Evolutionary conservation across 2,797 vertebrate species (phyloP).

Genomic region (Nyctalus aviator): DNA sequence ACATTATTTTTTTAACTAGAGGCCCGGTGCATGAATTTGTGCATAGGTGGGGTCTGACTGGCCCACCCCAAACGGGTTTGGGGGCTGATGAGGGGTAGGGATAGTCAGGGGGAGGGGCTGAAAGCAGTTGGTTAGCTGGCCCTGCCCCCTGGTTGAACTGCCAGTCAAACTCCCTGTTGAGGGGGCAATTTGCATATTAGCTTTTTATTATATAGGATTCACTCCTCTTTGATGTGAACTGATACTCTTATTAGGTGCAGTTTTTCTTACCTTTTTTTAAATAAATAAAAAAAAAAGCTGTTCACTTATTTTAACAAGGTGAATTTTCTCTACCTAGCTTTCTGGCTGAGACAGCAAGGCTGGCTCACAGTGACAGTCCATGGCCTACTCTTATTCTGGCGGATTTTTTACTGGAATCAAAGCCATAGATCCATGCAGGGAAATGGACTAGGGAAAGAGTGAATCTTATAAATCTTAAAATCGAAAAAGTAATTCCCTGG

Average conservation of each 20-base stretch:
- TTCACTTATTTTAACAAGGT: constrained; percentile 25
- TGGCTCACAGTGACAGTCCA: background rate
- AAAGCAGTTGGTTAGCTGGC: no score
- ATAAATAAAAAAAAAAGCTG: constrained; percentile 18
- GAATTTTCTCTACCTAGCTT: background rate
- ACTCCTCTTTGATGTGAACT: background rate
- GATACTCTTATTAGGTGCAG: background rate
- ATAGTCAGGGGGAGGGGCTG: no score
- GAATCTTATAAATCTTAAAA: constrained; percentile 68
- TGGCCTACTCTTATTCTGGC: background rate
- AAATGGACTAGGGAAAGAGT: constrained; percentile 61
- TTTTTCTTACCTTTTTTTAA: background rate
- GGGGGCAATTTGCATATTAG: no score
- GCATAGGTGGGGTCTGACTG: no score
- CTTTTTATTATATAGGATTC: background rate
- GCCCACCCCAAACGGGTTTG: no score
- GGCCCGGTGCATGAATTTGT: no score
- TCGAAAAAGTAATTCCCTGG: constrained; percentile 67
- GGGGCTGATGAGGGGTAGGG: accelerated
- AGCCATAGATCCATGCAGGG: constrained; percentile 49
- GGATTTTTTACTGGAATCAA: constrained; percentile 49
- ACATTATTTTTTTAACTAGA: background rate
- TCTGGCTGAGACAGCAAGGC: background rate
- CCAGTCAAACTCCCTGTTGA: no score
- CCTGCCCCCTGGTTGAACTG: no score